Conservation (phyloP, 2,797 vertebrate species). For the Phylloscopus collybita region DNA sequence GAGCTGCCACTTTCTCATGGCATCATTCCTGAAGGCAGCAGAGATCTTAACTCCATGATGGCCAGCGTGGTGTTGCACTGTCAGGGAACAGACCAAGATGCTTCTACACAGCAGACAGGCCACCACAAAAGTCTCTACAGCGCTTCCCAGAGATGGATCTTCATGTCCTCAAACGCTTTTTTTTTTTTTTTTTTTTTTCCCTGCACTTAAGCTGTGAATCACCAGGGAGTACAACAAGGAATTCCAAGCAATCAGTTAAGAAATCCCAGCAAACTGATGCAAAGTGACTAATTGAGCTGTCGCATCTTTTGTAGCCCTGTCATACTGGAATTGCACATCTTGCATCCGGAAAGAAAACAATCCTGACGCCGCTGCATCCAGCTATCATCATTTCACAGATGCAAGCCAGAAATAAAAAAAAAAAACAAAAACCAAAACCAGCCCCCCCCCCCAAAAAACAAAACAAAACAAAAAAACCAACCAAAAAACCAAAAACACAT, state of each 20-base stretch:
- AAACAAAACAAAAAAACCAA: too few relatives aligned
- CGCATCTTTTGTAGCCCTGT: slow-evolving; percentile 28
- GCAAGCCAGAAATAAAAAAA: neutral
- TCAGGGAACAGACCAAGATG: neutral
- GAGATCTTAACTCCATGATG: slow-evolving; percentile 22
- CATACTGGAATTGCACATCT: slow-evolving; percentile 16
- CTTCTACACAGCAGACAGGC: neutral
- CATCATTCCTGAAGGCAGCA: slow-evolving; percentile 44
- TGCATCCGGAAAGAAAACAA: slow-evolving; percentile 20
- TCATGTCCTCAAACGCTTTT: neutral
- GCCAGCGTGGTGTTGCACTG: neutral
- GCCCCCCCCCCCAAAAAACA: too few relatives aligned
- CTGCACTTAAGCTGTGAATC: neutral
- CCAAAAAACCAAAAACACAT: too few relatives aligned
- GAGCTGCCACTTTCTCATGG: slow-evolving; percentile 52
- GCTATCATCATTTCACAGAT: slow-evolving; percentile 16
- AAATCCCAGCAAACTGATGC: slow-evolving; percentile 21
- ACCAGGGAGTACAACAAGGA: neutral
- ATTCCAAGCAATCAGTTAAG: slow-evolving; percentile 21
- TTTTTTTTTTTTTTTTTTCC: neutral
- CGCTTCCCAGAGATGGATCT: neutral
- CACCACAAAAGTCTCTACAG: neutral
- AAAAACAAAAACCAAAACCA: too few relatives aligned
- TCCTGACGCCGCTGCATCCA: slow-evolving; percentile 5
- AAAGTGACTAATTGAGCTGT: slow-evolving; percentile 34